Conservation (phyloP, 2,888 invertebrate species). For the Lucinisca nassula region DNA sequence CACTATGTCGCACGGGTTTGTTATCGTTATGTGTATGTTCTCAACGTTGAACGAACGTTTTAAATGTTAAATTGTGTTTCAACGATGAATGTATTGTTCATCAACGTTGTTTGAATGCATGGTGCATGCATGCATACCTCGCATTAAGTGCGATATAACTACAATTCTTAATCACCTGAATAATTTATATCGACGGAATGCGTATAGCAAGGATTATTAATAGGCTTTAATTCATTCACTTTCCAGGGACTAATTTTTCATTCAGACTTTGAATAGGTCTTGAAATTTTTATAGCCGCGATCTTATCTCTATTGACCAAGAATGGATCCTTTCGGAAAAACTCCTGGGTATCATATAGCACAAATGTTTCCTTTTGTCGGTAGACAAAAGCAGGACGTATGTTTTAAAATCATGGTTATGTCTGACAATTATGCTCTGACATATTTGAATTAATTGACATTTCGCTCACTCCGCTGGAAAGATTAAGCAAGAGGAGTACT, state of each 20-base stretch:
- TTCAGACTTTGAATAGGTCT: constrained; percentile 31
- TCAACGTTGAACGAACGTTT: too few relatives aligned
- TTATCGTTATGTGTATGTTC: too few relatives aligned
- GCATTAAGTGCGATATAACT: neutral
- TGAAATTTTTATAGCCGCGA: constrained; percentile 58
- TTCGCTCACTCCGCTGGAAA: too few relatives aligned
- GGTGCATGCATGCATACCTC: too few relatives aligned
- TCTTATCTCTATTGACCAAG: constrained; percentile 11
- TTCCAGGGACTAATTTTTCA: constrained; percentile 41
- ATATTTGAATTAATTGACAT: neutral
- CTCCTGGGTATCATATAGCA: neutral
- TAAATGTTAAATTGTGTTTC: too few relatives aligned
- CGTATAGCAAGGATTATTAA: constrained; percentile 18
- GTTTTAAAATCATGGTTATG: neutral
- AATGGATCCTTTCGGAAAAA: neutral
- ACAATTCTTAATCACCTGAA: constrained; percentile 10
- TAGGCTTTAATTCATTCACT: neutral
- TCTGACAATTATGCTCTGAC: neutral
- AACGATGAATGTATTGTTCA: too few relatives aligned
- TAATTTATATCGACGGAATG: constrained; percentile 36
- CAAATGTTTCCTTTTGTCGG: neutral
- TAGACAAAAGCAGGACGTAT: neutral
- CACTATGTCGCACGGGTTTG: too few relatives aligned
- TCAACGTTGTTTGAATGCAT: too few relatives aligned
- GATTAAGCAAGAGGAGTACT: too few relatives aligned